Percentiles rank a stretch among this genome's conserved stretches.
These are phyloP conservation scores for Polyommatus icarus DNA, from an alignment of 2,888 invertebrate genomes.

Conservation along the genomic window DNA sequence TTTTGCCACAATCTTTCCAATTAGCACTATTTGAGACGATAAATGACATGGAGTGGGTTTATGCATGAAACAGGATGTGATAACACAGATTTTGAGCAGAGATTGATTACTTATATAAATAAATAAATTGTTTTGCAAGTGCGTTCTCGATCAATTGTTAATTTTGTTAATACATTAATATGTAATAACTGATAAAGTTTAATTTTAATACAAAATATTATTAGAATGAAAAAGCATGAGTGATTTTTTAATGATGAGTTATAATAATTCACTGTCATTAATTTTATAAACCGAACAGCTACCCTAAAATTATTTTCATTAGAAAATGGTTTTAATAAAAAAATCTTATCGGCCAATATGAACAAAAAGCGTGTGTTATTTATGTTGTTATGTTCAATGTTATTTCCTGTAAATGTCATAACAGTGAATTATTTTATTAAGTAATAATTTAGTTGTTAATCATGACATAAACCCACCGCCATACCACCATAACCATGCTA, in stretches of 20 bases:
- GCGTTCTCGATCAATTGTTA: constrained; percentile 5
- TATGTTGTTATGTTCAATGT: neutral
- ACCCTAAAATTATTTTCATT: neutral
- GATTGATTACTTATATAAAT: constrained; percentile 49
- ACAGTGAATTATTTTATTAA: constrained; percentile 32
- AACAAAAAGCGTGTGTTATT: neutral
- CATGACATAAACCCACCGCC: constrained; percentile 77
- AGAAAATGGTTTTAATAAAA: neutral
- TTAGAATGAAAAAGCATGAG: constrained; percentile 10
- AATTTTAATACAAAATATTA: neutral
- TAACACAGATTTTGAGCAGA: constrained; percentile 60
- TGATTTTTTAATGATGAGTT: neutral
- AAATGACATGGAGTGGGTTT: constrained; percentile 70
- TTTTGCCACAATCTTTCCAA: constrained; percentile 41
- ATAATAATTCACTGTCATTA: constrained; percentile 21
- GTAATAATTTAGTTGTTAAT: constrained; percentile 62
- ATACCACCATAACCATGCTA: constrained; percentile 65
- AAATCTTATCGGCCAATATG: neutral
- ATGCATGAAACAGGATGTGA: constrained; percentile 50
- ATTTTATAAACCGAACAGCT: neutral
- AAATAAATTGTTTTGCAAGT: constrained; percentile 6
- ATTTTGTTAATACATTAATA: neutral
- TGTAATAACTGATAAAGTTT: neutral
- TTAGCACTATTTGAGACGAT: constrained; percentile 43
- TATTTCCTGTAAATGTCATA: neutral